Base-by-base conservation (phyloP, 2,888 invertebrate species). In the Melanostoma scalare region DNA sequence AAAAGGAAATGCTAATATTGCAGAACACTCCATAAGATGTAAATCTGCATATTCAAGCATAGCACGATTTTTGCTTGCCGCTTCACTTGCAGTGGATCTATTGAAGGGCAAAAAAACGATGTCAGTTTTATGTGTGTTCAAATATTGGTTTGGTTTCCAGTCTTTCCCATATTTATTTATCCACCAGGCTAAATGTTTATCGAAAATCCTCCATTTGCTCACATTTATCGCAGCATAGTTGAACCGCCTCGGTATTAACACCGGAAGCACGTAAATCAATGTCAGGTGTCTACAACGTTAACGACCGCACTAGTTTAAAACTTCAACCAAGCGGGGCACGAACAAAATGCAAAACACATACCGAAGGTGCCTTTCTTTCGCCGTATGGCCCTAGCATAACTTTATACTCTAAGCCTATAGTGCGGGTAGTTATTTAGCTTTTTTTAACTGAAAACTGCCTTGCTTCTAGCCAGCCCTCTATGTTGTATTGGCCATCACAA, bases 221-320 rank as follows among this genome's bases (percentile, higher is more conserved):
- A 31, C 50, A 63, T 63, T 63, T 63, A 63, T 63, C 38, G 36
- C 31, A 31, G 38, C 30, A 36, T 0, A 46, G 20, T 63, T 63
- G 36, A 50, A 38, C 63, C 6, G 44, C 10, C 33, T 60, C 60
- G 44, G 61, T 50, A 46, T 52, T 68, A 60, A 68, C 42, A 58
- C 63, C 56, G 75, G 69, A 65, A 36, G 76, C 35, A 76, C 58
- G 80, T 80, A 80, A 80, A 80, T 80, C 76, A 80, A 65, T 76
- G 80, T 63, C 69, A 76, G 75, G 69, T 71, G 80, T 76, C 69
- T 80, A 76, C 76, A 63, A 50, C 63, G 80, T 58, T 65, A 76
- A 46, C 80, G 63, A 46, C 75, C 44, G 48, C 50, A 67, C 9
- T 42, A 31, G 67, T 5, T 67, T 53, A 44, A 52, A 9, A 31